These are phyloP conservation scores for Chinchilla lanigera DNA, from an alignment of 2,113 vertebrate species.

Conservation along the genomic window DNA sequence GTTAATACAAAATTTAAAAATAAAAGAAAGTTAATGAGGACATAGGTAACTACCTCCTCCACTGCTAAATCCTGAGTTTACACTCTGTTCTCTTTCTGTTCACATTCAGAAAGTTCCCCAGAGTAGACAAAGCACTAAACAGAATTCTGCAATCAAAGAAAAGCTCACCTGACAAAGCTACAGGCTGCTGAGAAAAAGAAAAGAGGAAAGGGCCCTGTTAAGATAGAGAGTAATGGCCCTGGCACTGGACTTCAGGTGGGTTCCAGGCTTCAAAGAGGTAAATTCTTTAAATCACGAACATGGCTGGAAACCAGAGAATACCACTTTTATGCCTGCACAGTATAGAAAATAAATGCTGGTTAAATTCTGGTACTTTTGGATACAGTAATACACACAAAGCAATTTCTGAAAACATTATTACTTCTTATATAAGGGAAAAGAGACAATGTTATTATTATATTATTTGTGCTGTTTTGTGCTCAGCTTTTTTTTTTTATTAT, in stretches of 20 bases:
- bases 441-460: not conserved
- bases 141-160: not conserved
- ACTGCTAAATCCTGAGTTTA: not conserved
- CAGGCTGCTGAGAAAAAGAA: not conserved
- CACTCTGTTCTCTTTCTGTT: not conserved
- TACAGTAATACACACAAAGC: not conserved
- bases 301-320: not conserved
- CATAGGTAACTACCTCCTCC: not conserved
- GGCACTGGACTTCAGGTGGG: not conserved
- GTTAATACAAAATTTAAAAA: not conserved
- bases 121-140: not conserved
- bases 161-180: not conserved
- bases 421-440: not conserved
- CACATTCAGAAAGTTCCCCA: not conserved
- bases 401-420: constrained; percentile 31
- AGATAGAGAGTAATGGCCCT: not conserved
- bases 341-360: not conserved
- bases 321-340: not conserved
- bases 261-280: not conserved
- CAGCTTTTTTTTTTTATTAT: constrained; percentile 17
- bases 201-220: not conserved
- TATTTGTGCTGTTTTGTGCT: not conserved
- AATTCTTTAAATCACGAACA: not conserved
- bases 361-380: not conserved
- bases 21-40: not conserved